A percentile compares a stretch with the other conserved stretches of the same genome.
These are phyloP conservation scores for Gadus chalcogrammus DNA, from an alignment of 2,113 vertebrate genomes.

Conservation along the genomic window DNA sequence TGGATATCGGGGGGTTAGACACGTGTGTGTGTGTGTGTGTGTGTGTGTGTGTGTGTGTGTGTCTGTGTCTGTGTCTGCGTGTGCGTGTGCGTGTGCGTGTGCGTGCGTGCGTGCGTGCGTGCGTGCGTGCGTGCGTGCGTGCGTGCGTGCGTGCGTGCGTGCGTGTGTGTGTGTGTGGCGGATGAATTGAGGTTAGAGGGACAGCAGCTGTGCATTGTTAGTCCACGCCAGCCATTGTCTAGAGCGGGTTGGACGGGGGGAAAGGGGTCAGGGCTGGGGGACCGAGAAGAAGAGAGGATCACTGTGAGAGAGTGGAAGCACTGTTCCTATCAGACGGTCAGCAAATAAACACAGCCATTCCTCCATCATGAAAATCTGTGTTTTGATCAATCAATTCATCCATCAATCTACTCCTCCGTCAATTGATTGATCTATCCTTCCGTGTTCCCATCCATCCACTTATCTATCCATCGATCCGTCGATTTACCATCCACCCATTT, in stretches of 20 bases:
- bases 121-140: not conserved
- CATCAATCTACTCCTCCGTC: too few species aligned
- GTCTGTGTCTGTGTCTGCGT: not conserved
- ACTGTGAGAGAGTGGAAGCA: too few species aligned
- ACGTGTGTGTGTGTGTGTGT: not conserved
- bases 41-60: not conserved
- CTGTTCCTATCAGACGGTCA: too few species aligned
- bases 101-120: not conserved
- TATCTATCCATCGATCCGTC: not conserved
- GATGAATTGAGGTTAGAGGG: not conserved
- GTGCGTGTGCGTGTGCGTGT: not conserved
- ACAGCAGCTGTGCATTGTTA: constrained; percentile 60
- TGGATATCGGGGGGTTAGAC: constrained; percentile 41
- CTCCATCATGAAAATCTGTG: not conserved
- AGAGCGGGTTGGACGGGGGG: not conserved
- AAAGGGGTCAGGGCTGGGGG: not conserved
- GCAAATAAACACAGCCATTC: too few species aligned
- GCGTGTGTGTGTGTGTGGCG: not conserved
- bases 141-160: not conserved
- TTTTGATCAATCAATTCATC: not conserved
- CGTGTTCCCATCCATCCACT: too few species aligned
- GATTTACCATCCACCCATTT: constrained; percentile 1
- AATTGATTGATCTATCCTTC: too few species aligned
- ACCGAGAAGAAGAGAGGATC: too few species aligned
- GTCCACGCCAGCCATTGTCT: constrained; percentile 44